These are phyloP conservation scores for Agrotis segetum DNA, from an alignment of 2,888 invertebrate genomes.

Conservation along the genomic window DNA sequence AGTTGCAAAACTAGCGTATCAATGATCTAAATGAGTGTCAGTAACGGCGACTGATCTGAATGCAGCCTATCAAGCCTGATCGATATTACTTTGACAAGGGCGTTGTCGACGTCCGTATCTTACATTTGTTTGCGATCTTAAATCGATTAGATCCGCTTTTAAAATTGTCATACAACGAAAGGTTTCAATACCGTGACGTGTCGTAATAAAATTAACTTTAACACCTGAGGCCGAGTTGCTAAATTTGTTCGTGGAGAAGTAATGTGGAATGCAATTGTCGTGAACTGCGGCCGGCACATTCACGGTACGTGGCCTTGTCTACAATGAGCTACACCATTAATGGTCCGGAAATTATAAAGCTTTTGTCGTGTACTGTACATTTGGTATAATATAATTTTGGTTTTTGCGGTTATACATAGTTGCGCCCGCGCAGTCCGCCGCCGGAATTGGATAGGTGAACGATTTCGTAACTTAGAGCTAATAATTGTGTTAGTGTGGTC, in stretches of 20 bases:
- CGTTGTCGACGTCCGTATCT: constrained; percentile 86
- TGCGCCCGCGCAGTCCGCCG: constrained; percentile 54
- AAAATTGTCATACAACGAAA: constrained; percentile 81
- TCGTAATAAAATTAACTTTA: constrained; percentile 78
- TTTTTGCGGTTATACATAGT: constrained; percentile 62
- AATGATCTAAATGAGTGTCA: constrained; percentile 63
- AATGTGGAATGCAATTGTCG: constrained; percentile 86
- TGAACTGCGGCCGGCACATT: constrained; percentile 78
- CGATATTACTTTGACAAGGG: constrained; percentile 80
- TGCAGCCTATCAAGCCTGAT: constrained; percentile 67
- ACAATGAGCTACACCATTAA: constrained; percentile 81
- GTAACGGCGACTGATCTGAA: constrained; percentile 62
- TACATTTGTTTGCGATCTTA: constrained; percentile 76
- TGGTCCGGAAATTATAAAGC: constrained; percentile 86
- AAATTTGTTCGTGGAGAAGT: constrained; percentile 79
- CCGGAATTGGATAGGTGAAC: constrained; percentile 73
- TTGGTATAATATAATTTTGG: constrained; percentile 70
- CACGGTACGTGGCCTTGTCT: constrained; percentile 83
- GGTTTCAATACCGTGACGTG: constrained; percentile 69
- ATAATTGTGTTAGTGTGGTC: constrained; percentile 63
- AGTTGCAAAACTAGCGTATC: constrained; percentile 64
- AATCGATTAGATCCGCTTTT: constrained; percentile 88
- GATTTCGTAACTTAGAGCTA: constrained; percentile 72
- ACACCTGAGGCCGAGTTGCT: constrained; percentile 75
- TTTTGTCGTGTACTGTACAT: constrained; percentile 78